These are phyloP conservation scores for Aphaenogaster ashmeadi DNA, from an alignment of 1,140 invertebrate species.

Conservation along the genomic window DNA sequence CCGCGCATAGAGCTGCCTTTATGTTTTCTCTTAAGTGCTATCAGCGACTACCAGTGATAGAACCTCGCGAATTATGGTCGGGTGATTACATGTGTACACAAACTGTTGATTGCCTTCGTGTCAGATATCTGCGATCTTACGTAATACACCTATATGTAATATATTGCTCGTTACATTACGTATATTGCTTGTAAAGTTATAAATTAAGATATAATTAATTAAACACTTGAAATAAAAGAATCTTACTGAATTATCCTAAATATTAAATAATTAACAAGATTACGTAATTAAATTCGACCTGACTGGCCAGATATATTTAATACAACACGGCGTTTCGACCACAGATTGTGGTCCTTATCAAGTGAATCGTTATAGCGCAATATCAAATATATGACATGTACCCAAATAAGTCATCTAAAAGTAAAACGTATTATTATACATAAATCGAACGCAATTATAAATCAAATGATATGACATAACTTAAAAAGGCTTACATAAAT, in stretches of 20 bases:
- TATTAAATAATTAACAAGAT: background rate
- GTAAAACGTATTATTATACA: too few species aligned
- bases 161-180: background rate
- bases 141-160: background rate
- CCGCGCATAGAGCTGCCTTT: conserved; percentile 22
- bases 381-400: too few species aligned
- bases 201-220: background rate
- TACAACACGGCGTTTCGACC: too few species aligned
- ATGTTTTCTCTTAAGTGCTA: conserved; percentile 59
- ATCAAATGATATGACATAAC: too few species aligned
- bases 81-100: conserved; percentile 29
- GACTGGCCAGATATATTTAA: too few species aligned
- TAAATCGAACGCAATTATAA: too few species aligned
- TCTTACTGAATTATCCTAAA: background rate
- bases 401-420: too few species aligned
- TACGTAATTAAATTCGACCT: too few species aligned
- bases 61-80: conserved; percentile 38
- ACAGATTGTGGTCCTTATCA: too few species aligned
- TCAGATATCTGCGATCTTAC: background rate
- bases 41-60: conserved; percentile 18
- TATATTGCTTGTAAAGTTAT: background rate
- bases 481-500: too few species aligned
- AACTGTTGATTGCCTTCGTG: background rate
- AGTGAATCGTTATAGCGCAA: too few species aligned
- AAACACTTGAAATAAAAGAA: background rate